These are phyloP conservation scores for Litoditis marina DNA, from an alignment of 2,888 invertebrate species.

Conservation along the genomic window DNA sequence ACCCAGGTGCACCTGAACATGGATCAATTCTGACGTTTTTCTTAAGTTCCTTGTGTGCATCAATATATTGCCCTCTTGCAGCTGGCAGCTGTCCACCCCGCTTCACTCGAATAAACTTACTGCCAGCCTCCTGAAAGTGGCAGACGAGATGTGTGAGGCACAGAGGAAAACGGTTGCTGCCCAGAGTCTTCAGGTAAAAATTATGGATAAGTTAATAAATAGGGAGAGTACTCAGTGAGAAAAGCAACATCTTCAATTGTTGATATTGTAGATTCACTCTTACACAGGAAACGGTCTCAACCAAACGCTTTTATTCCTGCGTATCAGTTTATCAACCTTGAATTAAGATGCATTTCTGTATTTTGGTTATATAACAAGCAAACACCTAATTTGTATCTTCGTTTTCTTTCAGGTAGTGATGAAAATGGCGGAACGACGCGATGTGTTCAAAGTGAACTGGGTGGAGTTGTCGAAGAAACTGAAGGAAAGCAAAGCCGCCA, in stretches of 20 bases:
- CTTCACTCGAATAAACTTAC: slow-evolving; percentile 18
- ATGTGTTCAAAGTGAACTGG: slow-evolving; percentile 26
- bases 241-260: too few relatives aligned
- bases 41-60: too few relatives aligned
- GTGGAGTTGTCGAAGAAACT: slow-evolving; percentile 16
- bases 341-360: neutral
- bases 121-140: slow-evolving; percentile 16
- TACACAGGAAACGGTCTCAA: too few relatives aligned
- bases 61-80: slow-evolving; percentile 1
- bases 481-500: slow-evolving; percentile 19
- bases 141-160: slow-evolving; percentile 25
- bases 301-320: neutral
- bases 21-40: too few relatives aligned
- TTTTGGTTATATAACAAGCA: neutral
- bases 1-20: too few relatives aligned
- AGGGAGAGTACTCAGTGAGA: too few relatives aligned
- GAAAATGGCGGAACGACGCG: slow-evolving; percentile 20
- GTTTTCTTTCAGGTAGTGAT: slow-evolving; percentile 16
- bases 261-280: too few relatives aligned
- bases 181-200: slow-evolving; percentile 27
- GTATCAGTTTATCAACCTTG: neutral
- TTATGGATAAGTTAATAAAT: too few relatives aligned
- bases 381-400: neutral
- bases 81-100: slow-evolving; percentile 20
- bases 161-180: slow-evolving; percentile 31